These are phyloP conservation scores for Mantis religiosa DNA, from an alignment of 2,888 invertebrate genomes.

Conservation along the genomic window DNA sequence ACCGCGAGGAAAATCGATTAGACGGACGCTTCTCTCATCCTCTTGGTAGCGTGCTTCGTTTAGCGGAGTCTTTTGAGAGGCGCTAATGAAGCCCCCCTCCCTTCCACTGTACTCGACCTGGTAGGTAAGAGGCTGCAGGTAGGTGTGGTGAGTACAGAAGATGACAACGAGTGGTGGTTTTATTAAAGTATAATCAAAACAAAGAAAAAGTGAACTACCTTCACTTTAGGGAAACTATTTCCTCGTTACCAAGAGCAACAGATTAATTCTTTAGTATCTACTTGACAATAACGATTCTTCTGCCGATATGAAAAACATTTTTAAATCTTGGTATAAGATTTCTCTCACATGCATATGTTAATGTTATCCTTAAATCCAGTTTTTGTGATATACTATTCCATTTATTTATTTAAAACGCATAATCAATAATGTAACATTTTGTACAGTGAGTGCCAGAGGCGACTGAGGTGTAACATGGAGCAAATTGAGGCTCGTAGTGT, in stretches of 20 bases:
- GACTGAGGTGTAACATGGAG: no score
- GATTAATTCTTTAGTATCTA: no score
- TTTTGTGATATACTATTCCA: no score
- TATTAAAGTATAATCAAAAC: background rate
- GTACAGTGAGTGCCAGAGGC: no score
- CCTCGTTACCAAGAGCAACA: background rate
- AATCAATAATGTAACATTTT: no score
- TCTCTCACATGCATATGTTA: no score
- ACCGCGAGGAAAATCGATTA: slow-evolving; percentile 13
- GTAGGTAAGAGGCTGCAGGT: background rate
- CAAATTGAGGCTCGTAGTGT: no score
- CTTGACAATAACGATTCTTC: no score
- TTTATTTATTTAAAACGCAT: no score
- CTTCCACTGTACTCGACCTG: background rate
- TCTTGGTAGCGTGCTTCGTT: background rate
- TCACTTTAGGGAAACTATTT: background rate
- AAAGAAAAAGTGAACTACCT: background rate
- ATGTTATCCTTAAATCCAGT: no score
- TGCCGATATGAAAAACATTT: no score
- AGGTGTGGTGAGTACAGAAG: background rate
- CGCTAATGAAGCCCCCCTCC: slow-evolving; percentile 4
- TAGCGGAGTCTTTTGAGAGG: slow-evolving; percentile 3
- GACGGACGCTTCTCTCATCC: background rate
- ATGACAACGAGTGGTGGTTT: background rate
- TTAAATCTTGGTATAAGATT: no score